A percentile compares a stretch with the other conserved stretches of the same genome.
phyloP scores from a whole-genome alignment of 2,888 invertebrate genomes.

The Polietes domitor region DNA sequence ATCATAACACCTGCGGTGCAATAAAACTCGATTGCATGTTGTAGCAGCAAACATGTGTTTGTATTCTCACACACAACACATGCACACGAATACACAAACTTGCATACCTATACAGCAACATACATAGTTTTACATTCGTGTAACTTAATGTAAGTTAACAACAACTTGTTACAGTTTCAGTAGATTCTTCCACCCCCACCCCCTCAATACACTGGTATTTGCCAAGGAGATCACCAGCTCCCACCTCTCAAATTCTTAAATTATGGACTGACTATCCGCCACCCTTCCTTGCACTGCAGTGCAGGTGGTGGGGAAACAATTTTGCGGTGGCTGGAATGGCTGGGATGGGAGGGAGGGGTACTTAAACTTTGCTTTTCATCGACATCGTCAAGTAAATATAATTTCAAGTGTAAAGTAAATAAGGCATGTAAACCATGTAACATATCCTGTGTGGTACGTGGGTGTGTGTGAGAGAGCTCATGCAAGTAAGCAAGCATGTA shows the following conservation, averaged over 20 bases:
- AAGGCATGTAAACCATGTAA: slow-evolving; percentile 45
- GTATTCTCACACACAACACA: slow-evolving; percentile 22
- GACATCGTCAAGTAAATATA: slow-evolving; percentile 35
- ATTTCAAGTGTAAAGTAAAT: slow-evolving; percentile 57
- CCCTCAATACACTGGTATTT: neutral
- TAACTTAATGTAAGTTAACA: slow-evolving; percentile 18
- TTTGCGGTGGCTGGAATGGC: neutral
- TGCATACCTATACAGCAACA: neutral
- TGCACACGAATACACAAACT: neutral
- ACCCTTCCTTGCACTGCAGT: neutral
- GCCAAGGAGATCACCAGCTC: no score
- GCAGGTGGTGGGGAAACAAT: neutral
- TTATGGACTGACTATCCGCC: no score
- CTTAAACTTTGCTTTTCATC: slow-evolving; percentile 31
- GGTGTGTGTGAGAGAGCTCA: no score
- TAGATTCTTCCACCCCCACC: neutral
- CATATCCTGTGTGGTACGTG: slow-evolving; percentile 7
- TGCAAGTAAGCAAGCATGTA: neutral
- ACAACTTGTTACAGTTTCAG: slow-evolving; percentile 34
- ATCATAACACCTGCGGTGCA: slow-evolving; percentile 6
- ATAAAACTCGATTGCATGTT: slow-evolving; percentile 1
- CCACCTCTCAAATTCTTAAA: no score
- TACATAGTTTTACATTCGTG: slow-evolving; percentile 17
- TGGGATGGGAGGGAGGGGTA: neutral
- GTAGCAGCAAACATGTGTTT: slow-evolving; percentile 15